Evolutionary conservation across 2,888 invertebrate species (phyloP).

Genomic region (Teleogryllus oceanicus): DNA sequence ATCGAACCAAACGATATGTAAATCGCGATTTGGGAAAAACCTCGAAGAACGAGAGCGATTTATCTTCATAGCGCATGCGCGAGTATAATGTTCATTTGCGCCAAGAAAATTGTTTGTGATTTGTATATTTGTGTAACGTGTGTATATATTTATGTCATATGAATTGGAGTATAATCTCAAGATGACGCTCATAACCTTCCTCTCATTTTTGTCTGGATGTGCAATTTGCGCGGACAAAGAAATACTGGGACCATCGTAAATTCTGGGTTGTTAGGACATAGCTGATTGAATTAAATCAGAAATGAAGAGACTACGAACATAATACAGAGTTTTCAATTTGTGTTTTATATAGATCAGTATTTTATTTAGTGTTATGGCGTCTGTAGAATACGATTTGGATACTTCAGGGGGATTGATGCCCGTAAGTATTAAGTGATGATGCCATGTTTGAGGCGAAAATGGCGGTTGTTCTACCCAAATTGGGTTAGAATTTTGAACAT

Average conservation of each 20-base stretch:
- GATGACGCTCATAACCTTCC: not conserved
- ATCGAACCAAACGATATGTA: not conserved
- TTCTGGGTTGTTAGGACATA: not conserved
- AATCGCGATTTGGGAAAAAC: not conserved
- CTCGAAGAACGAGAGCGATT: constrained; percentile 2
- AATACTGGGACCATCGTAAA: not conserved
- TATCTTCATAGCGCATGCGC: not conserved
- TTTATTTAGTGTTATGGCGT: constrained; percentile 51
- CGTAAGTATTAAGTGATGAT: constrained; percentile 55
- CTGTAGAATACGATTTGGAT: constrained; percentile 71
- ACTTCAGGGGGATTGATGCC: constrained; percentile 82
- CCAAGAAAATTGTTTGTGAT: constrained; percentile 9
- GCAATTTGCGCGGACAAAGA: not conserved
- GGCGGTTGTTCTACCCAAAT: constrained; percentile 42
- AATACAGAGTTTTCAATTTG: not conserved
- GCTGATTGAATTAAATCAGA: not conserved
- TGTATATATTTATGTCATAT: not conserved
- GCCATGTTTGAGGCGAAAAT: constrained; percentile 39
- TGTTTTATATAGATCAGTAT: not conserved
- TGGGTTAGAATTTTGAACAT: not conserved
- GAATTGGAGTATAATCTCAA: not conserved
- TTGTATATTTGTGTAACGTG: not conserved
- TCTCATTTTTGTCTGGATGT: not conserved
- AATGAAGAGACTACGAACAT: too few species aligned
- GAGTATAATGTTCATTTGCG: constrained; percentile 9